Evolutionary conservation across 2,113 vertebrate species (phyloP), one percentile per base, ranked within the genome.

Genomic region (Anas platyrhynchos): DNA sequence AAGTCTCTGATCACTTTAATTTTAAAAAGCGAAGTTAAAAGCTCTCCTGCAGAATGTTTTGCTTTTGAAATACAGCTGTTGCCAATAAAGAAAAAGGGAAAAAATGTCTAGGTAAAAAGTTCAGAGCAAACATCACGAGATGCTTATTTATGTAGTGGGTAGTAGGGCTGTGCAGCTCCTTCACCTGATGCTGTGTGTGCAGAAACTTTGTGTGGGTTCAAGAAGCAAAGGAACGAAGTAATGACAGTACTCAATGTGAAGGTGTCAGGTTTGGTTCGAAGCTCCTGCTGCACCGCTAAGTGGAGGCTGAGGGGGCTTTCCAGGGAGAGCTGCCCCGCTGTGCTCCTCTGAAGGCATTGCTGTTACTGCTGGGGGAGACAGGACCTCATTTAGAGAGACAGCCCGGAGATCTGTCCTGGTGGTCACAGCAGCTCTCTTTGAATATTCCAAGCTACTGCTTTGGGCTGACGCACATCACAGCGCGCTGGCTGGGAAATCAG

Each of bases 241-340:
- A 9, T 25, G 65, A 16, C 34, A 5, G 9, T 23, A 15, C 22
- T 22, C 11, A 65, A 20, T 7, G 2, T 18, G 43, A 11, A 11
- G 2, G 16, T 79, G 56, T 36, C 38, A 22, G 16, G 1, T 43
- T 38, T 55, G 25, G 43, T 58, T 27, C 50, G 11, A 43, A 82
- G 55, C 77, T 44, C 9, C 38, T 73, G 71, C 16, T 46, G 26
- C n/a, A 22, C 38, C 2, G 3, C 7, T 0, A 2, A 1, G 6
- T 26, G 32, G 50, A 62, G 50, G 36, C 48, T 68, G 80, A 25
- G 12, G 18, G 41, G 58, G n/a, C 34, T 91, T 56, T 20, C 13
- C 13, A 16, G 71, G 75, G 25, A 29, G 16, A 38, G 56, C 15
- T 50, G 48, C 75, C 21, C 32, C 5, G 2, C n/a, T 41, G 6